These are phyloP conservation scores for Thecophora atra DNA, from an alignment of 2,888 invertebrate species.

Conservation along the genomic window DNA sequence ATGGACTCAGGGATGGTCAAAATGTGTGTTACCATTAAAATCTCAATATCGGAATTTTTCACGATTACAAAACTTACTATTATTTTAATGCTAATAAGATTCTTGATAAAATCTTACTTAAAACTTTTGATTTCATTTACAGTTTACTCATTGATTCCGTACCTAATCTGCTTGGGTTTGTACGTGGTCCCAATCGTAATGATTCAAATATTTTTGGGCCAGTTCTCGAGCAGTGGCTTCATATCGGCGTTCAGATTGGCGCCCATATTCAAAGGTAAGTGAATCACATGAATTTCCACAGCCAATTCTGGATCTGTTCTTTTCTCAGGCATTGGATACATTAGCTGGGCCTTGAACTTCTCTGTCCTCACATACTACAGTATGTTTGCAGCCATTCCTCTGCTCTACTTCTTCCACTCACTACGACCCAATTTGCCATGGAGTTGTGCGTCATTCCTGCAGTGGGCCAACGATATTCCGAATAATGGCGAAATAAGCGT, in stretches of 20 bases:
- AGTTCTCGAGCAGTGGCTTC: constrained; percentile 84
- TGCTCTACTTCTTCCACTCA: constrained; percentile 80
- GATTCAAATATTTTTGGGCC: constrained; percentile 85
- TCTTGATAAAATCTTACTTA: too few species aligned
- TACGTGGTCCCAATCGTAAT: constrained; percentile 88
- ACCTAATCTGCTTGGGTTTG: constrained; percentile 73
- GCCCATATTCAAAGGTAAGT: constrained; percentile 85
- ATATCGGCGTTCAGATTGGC: constrained; percentile 81
- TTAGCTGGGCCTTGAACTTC: constrained; percentile 79
- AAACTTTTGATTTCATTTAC: too few species aligned
- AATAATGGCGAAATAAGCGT: background rate
- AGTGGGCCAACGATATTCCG: constrained; percentile 42
- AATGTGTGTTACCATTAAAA: too few species aligned
- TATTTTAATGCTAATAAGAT: too few species aligned
- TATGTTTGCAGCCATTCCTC: constrained; percentile 82
- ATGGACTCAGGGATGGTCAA: too few species aligned
- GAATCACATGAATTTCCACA: too few species aligned
- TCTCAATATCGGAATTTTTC: too few species aligned
- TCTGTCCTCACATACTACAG: constrained; percentile 84
- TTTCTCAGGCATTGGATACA: constrained; percentile 82
- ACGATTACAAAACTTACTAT: too few species aligned
- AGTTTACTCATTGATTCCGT: constrained; percentile 55
- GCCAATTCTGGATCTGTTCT: background rate
- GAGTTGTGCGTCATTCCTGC: constrained; percentile 74
- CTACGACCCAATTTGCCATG: constrained; percentile 77